Evolutionary conservation across 2,888 invertebrate species (phyloP).

Genomic region (Lysandra coridon): DNA sequence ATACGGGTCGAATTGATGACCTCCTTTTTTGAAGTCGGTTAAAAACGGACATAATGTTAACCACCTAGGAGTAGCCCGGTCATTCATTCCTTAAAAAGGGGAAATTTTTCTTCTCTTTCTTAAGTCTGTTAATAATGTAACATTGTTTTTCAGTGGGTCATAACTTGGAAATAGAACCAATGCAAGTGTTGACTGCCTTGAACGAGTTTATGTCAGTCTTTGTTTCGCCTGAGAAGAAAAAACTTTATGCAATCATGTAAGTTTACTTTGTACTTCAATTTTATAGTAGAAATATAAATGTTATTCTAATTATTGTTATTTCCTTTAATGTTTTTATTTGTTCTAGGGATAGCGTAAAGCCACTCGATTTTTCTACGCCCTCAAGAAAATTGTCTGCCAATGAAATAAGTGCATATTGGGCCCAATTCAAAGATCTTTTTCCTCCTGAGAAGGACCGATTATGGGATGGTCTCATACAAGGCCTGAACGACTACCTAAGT

Average conservation of each 20-base stretch:
- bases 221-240: conserved; percentile 68
- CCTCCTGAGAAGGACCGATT: conserved; percentile 82
- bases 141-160: conserved; percentile 72
- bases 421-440: conserved; percentile 81
- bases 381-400: conserved; percentile 75
- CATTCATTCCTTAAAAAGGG: too few relatives aligned
- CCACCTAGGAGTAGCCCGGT: too few relatives aligned
- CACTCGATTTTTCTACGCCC: conserved; percentile 72
- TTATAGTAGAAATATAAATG: too few relatives aligned
- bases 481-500: conserved; percentile 83
- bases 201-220: conserved; percentile 81
- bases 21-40: too few relatives aligned
- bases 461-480: conserved; percentile 85
- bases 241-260: conserved; percentile 64
- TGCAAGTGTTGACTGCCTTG: conserved; percentile 83
- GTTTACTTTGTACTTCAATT: conserved; percentile 41
- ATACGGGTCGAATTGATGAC: too few relatives aligned
- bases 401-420: conserved; percentile 85
- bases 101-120: too few relatives aligned
- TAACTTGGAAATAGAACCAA: conserved; percentile 83
- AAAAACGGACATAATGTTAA: background rate
- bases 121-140: background rate
- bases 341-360: conserved; percentile 61
- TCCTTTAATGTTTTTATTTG: conserved; percentile 3
- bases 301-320: background rate